A percentile compares a stretch with the other conserved stretches of the same genome.
Conservation (phyloP, 2,797 vertebrate species). For the Leptodactylus fallax region DNA sequence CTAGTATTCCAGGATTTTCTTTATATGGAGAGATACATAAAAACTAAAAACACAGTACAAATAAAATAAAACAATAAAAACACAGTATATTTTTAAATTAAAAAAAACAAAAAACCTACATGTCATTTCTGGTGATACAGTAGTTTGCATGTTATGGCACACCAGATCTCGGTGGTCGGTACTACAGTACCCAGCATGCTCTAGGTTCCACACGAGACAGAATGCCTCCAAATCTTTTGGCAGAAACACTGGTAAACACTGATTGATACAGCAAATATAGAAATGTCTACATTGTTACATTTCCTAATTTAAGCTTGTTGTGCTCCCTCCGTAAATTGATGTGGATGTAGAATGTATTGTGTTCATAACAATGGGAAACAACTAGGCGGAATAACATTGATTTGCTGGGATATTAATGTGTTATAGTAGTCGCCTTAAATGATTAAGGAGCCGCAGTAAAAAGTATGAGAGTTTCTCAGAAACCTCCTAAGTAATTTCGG, state of each 20-base stretch:
- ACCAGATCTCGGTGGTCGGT: not conserved
- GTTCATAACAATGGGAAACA: constrained; percentile 59
- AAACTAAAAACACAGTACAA: too few species aligned
- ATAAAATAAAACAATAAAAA: too few species aligned
- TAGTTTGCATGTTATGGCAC: too few species aligned
- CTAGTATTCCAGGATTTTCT: too few species aligned
- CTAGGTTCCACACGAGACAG: not conserved
- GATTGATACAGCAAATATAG: not conserved
- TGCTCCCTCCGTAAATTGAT: not conserved
- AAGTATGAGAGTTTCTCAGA: constrained; percentile 64
- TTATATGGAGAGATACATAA: too few species aligned
- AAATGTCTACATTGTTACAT: not conserved
- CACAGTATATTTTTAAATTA: too few species aligned
- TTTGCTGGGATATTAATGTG: constrained; percentile 64
- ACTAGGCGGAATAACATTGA: constrained; percentile 65
- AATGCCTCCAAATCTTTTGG: not conserved
- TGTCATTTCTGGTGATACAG: too few species aligned
- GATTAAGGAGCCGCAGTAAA: constrained; percentile 68
- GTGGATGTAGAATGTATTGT: constrained; percentile 25
- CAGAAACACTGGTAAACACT: not conserved
- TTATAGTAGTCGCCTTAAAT: constrained; percentile 66
- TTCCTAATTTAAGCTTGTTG: constrained; percentile 19
- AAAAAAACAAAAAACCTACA: too few species aligned
- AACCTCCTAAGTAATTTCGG: constrained; percentile 51
- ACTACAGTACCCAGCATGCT: not conserved